Evolutionary conservation across 2,113 vertebrate genomes (phyloP).

Genomic region (Delphinapterus leucas): DNA sequence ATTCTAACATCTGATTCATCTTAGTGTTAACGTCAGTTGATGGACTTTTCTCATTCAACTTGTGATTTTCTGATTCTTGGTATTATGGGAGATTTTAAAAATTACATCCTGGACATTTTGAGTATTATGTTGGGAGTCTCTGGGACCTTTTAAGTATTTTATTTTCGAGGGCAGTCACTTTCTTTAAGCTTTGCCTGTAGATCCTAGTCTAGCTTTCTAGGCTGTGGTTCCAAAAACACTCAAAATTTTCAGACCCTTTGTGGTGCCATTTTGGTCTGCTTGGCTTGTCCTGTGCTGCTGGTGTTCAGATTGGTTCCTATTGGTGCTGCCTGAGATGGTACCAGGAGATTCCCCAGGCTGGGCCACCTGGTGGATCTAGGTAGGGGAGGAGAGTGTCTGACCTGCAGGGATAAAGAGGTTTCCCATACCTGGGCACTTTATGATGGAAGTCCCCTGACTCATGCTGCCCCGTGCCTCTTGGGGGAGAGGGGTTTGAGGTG

Average conservation of each 20-base stretch:
- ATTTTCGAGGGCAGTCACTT: neutral
- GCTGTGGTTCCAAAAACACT: too few relatives aligned
- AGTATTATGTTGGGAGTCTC: neutral
- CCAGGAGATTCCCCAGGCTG: too few relatives aligned
- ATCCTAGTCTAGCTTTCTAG: neutral
- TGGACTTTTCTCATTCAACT: neutral
- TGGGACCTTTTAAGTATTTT: neutral
- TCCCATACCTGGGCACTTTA: accelerated
- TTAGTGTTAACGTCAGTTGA: neutral
- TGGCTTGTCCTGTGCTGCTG: neutral
- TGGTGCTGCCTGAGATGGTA: neutral
- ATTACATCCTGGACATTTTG: neutral
- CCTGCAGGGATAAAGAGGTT: neutral
- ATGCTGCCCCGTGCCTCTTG: neutral
- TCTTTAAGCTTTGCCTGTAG: neutral
- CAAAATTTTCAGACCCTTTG: neutral
- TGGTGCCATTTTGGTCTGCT: neutral
- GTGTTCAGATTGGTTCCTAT: neutral
- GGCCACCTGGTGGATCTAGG: neutral
- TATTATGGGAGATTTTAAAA: neutral
- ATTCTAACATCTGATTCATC: neutral
- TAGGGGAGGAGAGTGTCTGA: neutral
- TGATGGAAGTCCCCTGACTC: neutral
- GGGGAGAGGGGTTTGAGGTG: too few relatives aligned
- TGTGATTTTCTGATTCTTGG: neutral